Conservation (phyloP, 2,888 invertebrate species). For the Spodoptera exigua region DNA sequence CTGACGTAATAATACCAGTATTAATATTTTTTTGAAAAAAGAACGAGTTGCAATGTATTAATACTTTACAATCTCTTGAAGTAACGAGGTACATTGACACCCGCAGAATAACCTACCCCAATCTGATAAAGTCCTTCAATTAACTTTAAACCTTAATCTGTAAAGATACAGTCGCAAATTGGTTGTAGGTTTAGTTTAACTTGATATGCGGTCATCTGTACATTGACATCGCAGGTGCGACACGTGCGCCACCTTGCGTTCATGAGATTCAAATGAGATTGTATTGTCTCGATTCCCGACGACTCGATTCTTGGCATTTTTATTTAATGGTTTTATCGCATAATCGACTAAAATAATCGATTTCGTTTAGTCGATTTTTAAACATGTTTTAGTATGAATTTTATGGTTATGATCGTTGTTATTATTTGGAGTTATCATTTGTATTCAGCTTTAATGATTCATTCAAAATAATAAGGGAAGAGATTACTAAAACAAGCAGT, state of each 20-base stretch:
- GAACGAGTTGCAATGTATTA: slow-evolving; percentile 41
- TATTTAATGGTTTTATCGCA: slow-evolving; percentile 35
- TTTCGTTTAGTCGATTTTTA: slow-evolving; percentile 18
- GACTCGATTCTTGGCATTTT: slow-evolving; percentile 43
- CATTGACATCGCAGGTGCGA: slow-evolving; percentile 72
- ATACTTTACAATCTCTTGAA: slow-evolving; percentile 51
- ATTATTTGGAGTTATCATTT: too few species aligned
- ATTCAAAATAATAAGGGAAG: too few species aligned
- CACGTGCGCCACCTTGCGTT: slow-evolving; percentile 60
- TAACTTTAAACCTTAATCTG: too few species aligned
- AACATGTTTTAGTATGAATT: slow-evolving; percentile 20
- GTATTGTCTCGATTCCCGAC: slow-evolving; percentile 46
- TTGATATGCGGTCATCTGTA: slow-evolving; percentile 25
- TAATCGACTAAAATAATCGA: slow-evolving; percentile 43
- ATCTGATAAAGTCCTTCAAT: too few species aligned
- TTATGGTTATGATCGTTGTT: slow-evolving; percentile 4
- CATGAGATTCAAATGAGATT: slow-evolving; percentile 62
- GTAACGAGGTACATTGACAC: slow-evolving; percentile 67
- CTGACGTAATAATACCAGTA: slow-evolving; percentile 16
- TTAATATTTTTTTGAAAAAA: slow-evolving; percentile 26
- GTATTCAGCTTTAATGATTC: too few species aligned
- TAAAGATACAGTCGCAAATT: too few species aligned
- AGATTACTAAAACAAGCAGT: too few species aligned
- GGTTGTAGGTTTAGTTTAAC: too few species aligned
- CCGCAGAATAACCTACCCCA: background rate